Base-by-base conservation (phyloP, 2,888 invertebrate species). In the Clistopyga incitator region DNA sequence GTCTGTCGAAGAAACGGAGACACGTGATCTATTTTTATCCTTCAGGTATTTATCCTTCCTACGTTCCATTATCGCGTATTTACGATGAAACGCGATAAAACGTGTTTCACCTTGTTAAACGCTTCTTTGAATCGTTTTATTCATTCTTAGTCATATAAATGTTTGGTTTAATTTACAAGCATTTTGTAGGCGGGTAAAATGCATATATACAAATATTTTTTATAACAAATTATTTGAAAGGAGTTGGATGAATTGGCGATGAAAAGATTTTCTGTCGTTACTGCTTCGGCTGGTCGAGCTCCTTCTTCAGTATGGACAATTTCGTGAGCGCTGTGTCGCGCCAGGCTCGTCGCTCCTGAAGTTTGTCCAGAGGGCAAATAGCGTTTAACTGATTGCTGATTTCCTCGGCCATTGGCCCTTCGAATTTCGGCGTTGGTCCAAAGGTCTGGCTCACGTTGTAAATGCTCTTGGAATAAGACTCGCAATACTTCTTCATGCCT, bases 261-360 rank as follows among this genome's bases (percentile, higher is more conserved):
- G 3, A 18, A 25, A 15, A 20, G 0, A 47, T 20, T 47, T 29
- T 50, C 67, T 29, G 4, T 64, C 54, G 4, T 78, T 77, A 71
- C 13, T 81, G 77, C n/a, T 78, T 81, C 25, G 71, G 20, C 71
- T 92, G 91, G 80, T 95, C 94, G 93, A 97, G 94, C 90, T 97
- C 95, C 86, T 96, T 96, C 92, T 98, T 98, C 77, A 98, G 94
- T 79, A 96, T 93, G 29, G 98, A 96, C 13, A 98, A 94, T 81
- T 97, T 96, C 0, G 97, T 97, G 23, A 98, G 94, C 86, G 97
- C 97, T 45, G 95, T 95, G 90, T 98, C 98, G 23, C 98, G 95
- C 97, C 98, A 98, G 0, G 95, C 95, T 34, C 98, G 95, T 84
- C 97, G 94, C 81, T 96, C 96, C 75, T 94, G 95, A 74, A 98